Evolutionary conservation across 2,797 vertebrate genomes (phyloP).

Genomic region (Paratrypauchen microcephalus): DNA sequence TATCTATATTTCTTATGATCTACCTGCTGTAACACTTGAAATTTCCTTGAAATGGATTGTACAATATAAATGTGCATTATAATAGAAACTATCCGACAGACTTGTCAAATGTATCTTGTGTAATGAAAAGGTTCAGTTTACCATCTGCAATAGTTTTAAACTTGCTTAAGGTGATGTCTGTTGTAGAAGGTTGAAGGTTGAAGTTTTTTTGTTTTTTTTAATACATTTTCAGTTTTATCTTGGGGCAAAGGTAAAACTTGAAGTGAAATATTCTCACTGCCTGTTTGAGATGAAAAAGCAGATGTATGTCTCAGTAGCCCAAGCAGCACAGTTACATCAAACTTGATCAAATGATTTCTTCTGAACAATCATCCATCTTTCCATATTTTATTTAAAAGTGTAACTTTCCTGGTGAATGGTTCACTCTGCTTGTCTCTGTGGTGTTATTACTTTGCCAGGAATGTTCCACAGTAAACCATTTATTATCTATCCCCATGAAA

Average conservation of each 20-base stretch:
- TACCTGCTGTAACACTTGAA: too few relatives aligned
- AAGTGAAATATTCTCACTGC: neutral
- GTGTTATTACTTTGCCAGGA: too few relatives aligned
- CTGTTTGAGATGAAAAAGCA: conserved; percentile 12
- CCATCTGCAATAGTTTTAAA: neutral
- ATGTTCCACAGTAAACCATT: too few relatives aligned
- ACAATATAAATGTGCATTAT: too few relatives aligned
- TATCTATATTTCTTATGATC: too few relatives aligned
- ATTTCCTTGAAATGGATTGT: too few relatives aligned
- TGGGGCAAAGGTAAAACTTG: neutral
- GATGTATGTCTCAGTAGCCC: neutral
- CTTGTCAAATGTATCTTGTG: neutral
- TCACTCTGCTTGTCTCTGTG: too few relatives aligned
- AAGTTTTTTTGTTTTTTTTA: neutral
- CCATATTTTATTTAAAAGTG: conserved; percentile 19
- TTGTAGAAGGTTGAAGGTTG: neutral
- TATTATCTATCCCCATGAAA: too few relatives aligned
- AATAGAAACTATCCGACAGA: neutral
- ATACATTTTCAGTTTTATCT: neutral
- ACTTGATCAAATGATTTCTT: neutral
- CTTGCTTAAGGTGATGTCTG: neutral
- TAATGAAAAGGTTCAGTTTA: neutral
- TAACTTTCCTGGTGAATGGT: too few relatives aligned
- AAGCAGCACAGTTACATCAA: neutral
- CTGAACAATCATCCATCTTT: conserved; percentile 10